Evolutionary conservation across 2,888 invertebrate species (phyloP).

Genomic region (Dilophus febrilis): DNA sequence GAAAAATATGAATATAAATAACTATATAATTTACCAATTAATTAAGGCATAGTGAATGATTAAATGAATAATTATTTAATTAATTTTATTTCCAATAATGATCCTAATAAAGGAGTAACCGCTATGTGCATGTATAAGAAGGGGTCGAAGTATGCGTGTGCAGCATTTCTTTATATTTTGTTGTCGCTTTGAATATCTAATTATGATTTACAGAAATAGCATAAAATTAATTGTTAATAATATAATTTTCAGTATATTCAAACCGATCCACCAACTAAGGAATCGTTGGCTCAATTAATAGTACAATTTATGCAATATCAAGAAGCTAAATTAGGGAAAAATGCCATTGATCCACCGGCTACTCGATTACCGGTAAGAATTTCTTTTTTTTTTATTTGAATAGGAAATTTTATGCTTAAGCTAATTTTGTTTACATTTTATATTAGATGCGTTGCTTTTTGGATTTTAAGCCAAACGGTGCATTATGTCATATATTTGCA

Average conservation of each 20-base stretch:
- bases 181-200: too few species aligned
- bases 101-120: too few species aligned
- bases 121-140: too few species aligned
- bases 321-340: slow-evolving; percentile 89
- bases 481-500: slow-evolving; percentile 81
- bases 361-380: slow-evolving; percentile 53
- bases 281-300: slow-evolving; percentile 67
- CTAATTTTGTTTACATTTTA: slow-evolving; percentile 5
- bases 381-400: slow-evolving; percentile 7
- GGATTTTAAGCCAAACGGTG: slow-evolving; percentile 88
- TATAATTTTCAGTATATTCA: slow-evolving; percentile 65
- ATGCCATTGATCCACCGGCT: slow-evolving; percentile 75
- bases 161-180: too few species aligned
- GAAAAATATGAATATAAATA: too few species aligned
- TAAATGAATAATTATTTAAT: too few species aligned
- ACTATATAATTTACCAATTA: too few species aligned
- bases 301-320: slow-evolving; percentile 89
- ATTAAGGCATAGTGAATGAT: too few species aligned
- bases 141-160: too few species aligned
- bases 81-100: too few species aligned
- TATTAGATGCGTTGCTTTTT: slow-evolving; percentile 83
- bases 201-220: too few species aligned
- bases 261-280: slow-evolving; percentile 89
- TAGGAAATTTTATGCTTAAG: background rate
- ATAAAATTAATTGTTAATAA: too few species aligned